A percentile compares a stretch with the other conserved stretches of the same genome.
Evolutionary conservation across 2,797 vertebrate genomes (phyloP).

Genomic region (Syngnathus rostellatus): DNA sequence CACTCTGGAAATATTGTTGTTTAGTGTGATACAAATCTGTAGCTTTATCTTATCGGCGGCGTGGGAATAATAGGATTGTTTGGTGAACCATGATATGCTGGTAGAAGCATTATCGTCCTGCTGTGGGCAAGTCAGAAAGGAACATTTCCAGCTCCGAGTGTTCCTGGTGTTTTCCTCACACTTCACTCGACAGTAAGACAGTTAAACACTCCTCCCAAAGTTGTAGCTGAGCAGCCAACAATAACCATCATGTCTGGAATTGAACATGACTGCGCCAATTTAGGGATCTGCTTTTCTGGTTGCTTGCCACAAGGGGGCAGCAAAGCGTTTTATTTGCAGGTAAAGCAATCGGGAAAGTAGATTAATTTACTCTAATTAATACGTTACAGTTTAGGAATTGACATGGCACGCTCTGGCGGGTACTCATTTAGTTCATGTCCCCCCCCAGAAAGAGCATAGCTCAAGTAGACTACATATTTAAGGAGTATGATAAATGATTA

Average conservation of each 20-base stretch:
- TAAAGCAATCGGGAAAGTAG: no score
- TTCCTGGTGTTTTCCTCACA: slow-evolving; percentile 2
- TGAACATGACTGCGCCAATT: not conserved
- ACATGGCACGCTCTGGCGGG: no score
- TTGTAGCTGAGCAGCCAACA: not conserved
- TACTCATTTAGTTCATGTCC: no score
- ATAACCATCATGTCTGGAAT: not conserved
- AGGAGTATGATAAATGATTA: no score
- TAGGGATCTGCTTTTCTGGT: not conserved
- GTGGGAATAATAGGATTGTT: slow-evolving; percentile 44
- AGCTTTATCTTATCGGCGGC: slow-evolving; percentile 34
- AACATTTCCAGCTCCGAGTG: not conserved
- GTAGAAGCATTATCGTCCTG: not conserved
- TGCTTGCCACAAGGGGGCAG: not conserved
- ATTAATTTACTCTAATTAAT: no score
- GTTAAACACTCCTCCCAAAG: not conserved
- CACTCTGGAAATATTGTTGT: not conserved
- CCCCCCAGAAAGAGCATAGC: no score
- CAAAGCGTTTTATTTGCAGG: no score
- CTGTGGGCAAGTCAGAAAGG: not conserved
- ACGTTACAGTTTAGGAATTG: no score
- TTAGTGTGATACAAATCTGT: not conserved
- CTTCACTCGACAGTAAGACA: slow-evolving; percentile 1
- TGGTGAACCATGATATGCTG: not conserved
- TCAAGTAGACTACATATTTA: no score